These are phyloP conservation scores for Drosophila nebulosa DNA, from an alignment of 1,140 invertebrate genomes.

Conservation along the genomic window DNA sequence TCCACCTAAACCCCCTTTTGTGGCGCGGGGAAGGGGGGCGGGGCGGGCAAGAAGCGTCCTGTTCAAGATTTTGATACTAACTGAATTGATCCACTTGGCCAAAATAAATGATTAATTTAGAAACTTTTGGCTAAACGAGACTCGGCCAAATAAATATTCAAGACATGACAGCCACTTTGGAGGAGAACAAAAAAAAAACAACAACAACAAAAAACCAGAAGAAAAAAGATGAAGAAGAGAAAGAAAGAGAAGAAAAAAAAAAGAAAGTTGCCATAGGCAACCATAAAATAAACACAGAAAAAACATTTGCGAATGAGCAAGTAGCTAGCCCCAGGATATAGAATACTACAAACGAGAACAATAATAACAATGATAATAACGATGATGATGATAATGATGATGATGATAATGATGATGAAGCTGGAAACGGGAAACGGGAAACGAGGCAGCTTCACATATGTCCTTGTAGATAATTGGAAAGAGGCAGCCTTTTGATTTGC, in stretches of 20 bases:
- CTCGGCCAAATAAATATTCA: conserved; percentile 28
- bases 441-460: not conserved
- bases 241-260: too few relatives aligned
- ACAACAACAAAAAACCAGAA: too few relatives aligned
- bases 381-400: too few relatives aligned
- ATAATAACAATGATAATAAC: conserved; percentile 13
- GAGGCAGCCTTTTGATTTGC: not conserved
- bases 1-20: not conserved
- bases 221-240: too few relatives aligned
- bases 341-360: conserved; percentile 10
- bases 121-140: conserved; percentile 1
- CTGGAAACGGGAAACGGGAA: not conserved
- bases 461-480: not conserved
- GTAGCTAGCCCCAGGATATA: conserved; percentile 23
- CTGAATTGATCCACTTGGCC: conserved; percentile 7
- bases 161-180: conserved; percentile 16
- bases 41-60: too few relatives aligned
- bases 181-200: not conserved
- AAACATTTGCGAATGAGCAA: conserved; percentile 10
- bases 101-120: conserved; percentile 31
- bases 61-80: not conserved
- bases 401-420: not conserved
- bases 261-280: not conserved
- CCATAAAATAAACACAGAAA: not conserved
- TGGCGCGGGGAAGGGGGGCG: too few relatives aligned